phyloP scores from a whole-genome alignment of 2,113 vertebrate genomes.

The Tympanuchus pallidicinctus region DNA sequence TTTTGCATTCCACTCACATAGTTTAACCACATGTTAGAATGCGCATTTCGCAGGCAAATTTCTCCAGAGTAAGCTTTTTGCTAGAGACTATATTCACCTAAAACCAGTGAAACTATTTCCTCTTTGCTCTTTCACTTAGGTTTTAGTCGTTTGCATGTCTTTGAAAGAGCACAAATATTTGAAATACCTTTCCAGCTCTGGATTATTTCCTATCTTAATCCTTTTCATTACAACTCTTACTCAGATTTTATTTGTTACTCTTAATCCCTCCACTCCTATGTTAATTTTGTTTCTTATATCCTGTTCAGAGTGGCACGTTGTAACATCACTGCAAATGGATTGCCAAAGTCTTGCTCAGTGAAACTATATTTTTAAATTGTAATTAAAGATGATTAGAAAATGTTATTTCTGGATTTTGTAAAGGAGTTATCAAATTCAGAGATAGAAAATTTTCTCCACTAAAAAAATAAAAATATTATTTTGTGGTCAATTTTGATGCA shows the following conservation, averaged over 20 bases:
- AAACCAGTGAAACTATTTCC: not conserved
- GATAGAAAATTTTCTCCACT: not conserved
- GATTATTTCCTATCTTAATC: not conserved
- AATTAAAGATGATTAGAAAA: not conserved
- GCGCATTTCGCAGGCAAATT: not conserved
- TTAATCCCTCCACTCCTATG: not conserved
- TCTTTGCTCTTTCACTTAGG: not conserved
- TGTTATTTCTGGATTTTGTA: not conserved
- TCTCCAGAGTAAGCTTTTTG: not conserved
- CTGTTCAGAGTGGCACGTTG: not conserved
- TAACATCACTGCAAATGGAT: not conserved
- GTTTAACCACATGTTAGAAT: not conserved
- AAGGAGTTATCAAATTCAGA: not conserved
- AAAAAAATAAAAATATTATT: not conserved
- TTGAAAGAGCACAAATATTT: not conserved
- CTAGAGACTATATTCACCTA: not conserved
- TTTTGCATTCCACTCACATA: not conserved
- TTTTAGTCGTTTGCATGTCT: not conserved
- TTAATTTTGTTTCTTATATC: not conserved
- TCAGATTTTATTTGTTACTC: not conserved
- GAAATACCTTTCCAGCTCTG: not conserved
- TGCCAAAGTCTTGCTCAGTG: not conserved
- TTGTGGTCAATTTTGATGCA: fast-evolving
- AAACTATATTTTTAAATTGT: not conserved
- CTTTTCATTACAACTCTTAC: not conserved